Evolutionary conservation across 2,797 vertebrate species (phyloP), one percentile per base, ranked within the genome.

Genomic region (Rachycentron canadum): DNA sequence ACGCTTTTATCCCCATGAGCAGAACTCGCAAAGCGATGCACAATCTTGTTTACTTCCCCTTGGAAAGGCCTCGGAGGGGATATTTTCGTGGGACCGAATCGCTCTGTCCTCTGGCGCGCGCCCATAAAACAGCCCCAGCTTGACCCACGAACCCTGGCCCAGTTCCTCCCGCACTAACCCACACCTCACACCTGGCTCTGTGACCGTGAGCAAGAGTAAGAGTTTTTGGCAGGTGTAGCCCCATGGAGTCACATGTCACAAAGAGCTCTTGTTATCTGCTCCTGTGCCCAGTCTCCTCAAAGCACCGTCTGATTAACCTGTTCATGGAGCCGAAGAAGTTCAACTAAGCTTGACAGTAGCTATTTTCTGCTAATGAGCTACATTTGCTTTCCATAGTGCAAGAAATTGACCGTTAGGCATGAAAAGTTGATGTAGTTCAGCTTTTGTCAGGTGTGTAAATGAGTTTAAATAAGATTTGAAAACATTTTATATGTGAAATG

Each of bases 11-110:
- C 26, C 8, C 16, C 19, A n/a, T n/a, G n/a, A n/a, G n/a, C n/a
- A n/a, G n/a, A n/a, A n/a, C n/a, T 82, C 74, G 63, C 23, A 26
- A 1, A 58, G 69, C 2, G 53, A 30, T 47, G 9, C 58, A 52
- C 71, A 60, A 14, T 76, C 66, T 60, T 72, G 83, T 86, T 89
- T 87, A 82, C 10, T n/a, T n/a, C n/a, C n/a, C n/a, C n/a, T n/a
- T n/a, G n/a, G n/a, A 55, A 50, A 75, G 53, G 67, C 76, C 43
- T 68, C 1, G 32, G n/a, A 34, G 75, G 57, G 68, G 77, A 59
- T 83, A 73, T 86, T 82, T 86, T 50, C 64, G 67, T n/a, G 80
- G 38, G 72, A 67, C 70, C 38, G 79, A 84, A 84, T 89, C 87
- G 82, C 60, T 40, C 28, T 13, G 83, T 84, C 78, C 88, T 76